Evolutionary conservation across 2,113 vertebrate genomes (phyloP).

Genomic region (Gila orcuttii): DNA sequence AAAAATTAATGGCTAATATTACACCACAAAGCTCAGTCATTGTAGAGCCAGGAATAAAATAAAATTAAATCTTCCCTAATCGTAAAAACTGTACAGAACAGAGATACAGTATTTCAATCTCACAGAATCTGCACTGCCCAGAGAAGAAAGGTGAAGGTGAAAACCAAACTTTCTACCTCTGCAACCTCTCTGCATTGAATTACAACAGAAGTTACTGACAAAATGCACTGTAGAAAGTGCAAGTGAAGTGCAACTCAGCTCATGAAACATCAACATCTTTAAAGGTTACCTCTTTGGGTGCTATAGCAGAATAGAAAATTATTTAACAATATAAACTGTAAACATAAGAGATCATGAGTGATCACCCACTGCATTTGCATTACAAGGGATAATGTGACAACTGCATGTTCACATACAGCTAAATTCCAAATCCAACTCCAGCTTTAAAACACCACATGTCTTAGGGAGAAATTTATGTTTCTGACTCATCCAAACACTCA

Average conservation of each 20-base stretch:
- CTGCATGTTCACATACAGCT: background rate
- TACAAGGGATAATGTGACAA: slow-evolving; percentile 1
- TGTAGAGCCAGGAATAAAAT: slow-evolving; percentile 6
- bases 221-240: background rate
- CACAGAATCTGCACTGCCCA: background rate
- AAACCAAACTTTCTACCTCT: background rate
- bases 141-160: slow-evolving; percentile 1
- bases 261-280: background rate
- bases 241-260: background rate
- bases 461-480: slow-evolving; percentile 25
- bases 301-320: background rate
- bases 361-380: background rate
- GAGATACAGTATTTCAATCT: background rate
- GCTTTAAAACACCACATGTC: background rate
- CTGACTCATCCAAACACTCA: slow-evolving; percentile 66
- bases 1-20: slow-evolving; percentile 18
- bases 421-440: background rate
- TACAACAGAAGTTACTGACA: background rate
- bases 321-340: background rate
- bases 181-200: slow-evolving; percentile 1
- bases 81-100: background rate
- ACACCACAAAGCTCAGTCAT: slow-evolving; percentile 16
- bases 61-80: background rate
- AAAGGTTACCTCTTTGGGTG: background rate
- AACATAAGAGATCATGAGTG: background rate